Base-by-base conservation (phyloP, 2,888 invertebrate species). In the Aporophyla lueneburgensis region DNA sequence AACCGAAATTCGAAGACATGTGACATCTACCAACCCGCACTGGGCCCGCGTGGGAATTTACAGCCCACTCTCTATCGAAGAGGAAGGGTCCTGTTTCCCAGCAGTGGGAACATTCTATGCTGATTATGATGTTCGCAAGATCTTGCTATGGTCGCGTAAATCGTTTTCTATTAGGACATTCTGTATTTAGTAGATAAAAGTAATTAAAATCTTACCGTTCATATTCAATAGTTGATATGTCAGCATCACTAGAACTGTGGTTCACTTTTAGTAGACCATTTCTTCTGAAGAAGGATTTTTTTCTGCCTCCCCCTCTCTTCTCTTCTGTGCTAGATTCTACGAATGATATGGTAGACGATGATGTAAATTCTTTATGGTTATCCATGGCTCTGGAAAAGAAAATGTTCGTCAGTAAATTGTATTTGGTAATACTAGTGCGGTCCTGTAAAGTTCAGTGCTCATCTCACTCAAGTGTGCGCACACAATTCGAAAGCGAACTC, bases 281-380 rank as follows among this genome's bases (percentile, higher is more conserved):
- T 68, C 81, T 90, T 43, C 78, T 88, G 84, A 90, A 91, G 83
- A 89, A 89, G 0, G 83, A 85, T 7, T 83, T 82, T 9, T 76
- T 76, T 14, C 71, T 78, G 7, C 71, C 74, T 78, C 56, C 76
- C 6, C 14, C 53, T 12, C 77, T 80, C 46, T 85, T 87, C 21
- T 92, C 91, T 5, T 92, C 93, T 5, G 79, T 67, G 68, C 90
- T 91, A 16, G 93, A 92, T 14, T 93, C 92, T 4, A 93, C 88
- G 71, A 93, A 91, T 0, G 94, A 94, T 16, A 90, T 89, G 0
- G 93, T 92, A 0, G 94, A 93, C 0, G 93, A 92, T n/a, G 92
- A 91, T 0, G 89, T 87, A 49, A 90, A 89, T 43, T 89, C 89
- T 16, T 79, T 85, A n/a, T 85, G 56, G 71, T 67, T 80, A 27